Evolutionary conservation across 2,888 invertebrate genomes (phyloP), one percentile per base, ranked within the genome.

Genomic region (Amphipoea lucens): DNA sequence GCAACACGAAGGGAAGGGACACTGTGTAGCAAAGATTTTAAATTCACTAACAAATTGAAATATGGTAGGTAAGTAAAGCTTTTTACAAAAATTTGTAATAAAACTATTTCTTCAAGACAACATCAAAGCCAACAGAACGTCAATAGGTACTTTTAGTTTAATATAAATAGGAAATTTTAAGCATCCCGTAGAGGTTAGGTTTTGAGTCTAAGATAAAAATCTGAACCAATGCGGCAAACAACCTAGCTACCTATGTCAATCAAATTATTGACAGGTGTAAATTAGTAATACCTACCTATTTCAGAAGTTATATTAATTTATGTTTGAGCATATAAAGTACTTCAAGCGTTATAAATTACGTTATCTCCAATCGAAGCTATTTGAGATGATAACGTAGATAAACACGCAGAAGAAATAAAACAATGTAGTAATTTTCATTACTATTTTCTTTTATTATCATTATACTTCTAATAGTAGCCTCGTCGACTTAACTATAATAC

Each of bases 391-490:
- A 80, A 72, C 79, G 79, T 74, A 79, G 79, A 85, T 79, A 76
- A 80, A 82, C 84, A 88, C 89, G 78, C 81, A 78, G 75, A 82
- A 77, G 83, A 81, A 89, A 88, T 89, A 67, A 88, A 95, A 92
- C 94, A 85, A 94, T 94, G 94, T 90, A 90, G 91, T 88, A 85
- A 85, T 87, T 88, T 91, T 91, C 90, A 88, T 86, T 90, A 89
- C 88, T 92, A 91, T 89, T 92, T 91, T 90, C 83, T 92, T 90
- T 92, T 87, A 92, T 92, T 90, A 90, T 83, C 90, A 82, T 92
- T 91, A 88, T 91, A 89, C 68, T 91, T 89, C 88, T 93, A 93
- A 88, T 92, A 89, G 89, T 95, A 96, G 96, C 96, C 96, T 96
- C 96, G 84, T 92, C 82, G 87, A 90, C 91, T 93, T 94, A 94